Evolutionary conservation across 2,113 vertebrate genomes (phyloP), one percentile per base, ranked within the genome.

Genomic region (Sylvietta virens): DNA sequence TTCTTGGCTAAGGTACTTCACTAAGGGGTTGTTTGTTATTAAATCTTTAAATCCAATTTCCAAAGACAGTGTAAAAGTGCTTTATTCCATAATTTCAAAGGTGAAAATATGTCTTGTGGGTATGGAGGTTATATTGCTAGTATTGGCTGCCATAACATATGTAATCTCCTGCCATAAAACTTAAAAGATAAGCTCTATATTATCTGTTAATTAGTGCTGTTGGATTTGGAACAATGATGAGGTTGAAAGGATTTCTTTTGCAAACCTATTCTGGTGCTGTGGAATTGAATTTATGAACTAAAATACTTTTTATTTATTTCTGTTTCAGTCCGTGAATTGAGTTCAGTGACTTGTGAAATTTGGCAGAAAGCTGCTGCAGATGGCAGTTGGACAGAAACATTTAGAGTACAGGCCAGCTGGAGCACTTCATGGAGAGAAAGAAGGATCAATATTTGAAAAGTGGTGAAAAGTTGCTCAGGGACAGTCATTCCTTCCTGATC

Each of bases 11-110:
- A 65, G 14, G 69, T 96, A 35, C 61, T 58, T 97, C 58, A 57
- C 61, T 91, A 53, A 79, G 39, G 50, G 26, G 1, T 65, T 93
- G 69, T 73, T 94, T 82, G 56, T 93, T 94, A 60, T 78, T 72
- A 67, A 77, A 78, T 84, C 81, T 95, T 94, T 91, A 91, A 76
- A 88, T 82, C 54, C 54, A 73, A 13, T 97, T 97, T 94, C 70
- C 58, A 92, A 84, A 81, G 50, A 69, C 82, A 60, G 33, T 54
- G 65, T 92, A 66, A 64, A 94, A 96, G 28, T 9, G 1, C 66
- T 88, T 95, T 88, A 85, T 94, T 85, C 88, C 39, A 13, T 69
- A 33, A 67, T 77, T 90, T 86, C 72, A 67, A 62, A 62, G 47
- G 26, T 69, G 42, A 61, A 90, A 81, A 11, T 31, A 35, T 94